A percentile compares a stretch with the other conserved stretches of the same genome.
Conservation (phyloP, 2,888 invertebrate species). For the Synanthedon andrenaeformis region DNA sequence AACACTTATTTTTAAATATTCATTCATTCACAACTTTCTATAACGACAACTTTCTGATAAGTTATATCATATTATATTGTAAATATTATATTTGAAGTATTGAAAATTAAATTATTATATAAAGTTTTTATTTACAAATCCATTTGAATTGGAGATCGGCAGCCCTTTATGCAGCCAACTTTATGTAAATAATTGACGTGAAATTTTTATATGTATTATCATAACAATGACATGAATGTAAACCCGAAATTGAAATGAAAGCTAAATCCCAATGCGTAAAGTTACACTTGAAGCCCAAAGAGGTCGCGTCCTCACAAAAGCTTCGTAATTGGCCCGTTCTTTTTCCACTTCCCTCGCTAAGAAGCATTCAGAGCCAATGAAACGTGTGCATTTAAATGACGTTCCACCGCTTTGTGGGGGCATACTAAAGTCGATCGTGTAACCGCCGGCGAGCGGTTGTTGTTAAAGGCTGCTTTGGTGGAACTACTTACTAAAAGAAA, state of each 20-base stretch:
- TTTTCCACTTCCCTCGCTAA: constrained; percentile 53
- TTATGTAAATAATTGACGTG: too few relatives aligned
- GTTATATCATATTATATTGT: too few relatives aligned
- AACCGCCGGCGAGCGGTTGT: constrained; percentile 57
- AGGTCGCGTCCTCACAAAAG: constrained; percentile 62
- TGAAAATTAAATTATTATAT: too few relatives aligned
- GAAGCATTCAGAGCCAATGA: constrained; percentile 70
- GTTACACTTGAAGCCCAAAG: constrained; percentile 64
- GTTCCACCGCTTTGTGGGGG: constrained; percentile 66
- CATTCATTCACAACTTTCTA: too few relatives aligned
- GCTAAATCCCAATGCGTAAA: constrained; percentile 50
- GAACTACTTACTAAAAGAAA: constrained; percentile 48
- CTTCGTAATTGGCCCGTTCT: constrained; percentile 69
- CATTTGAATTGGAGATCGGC: too few relatives aligned
- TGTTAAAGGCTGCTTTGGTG: constrained; percentile 43
- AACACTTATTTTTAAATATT: too few relatives aligned
- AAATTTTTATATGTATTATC: too few relatives aligned
- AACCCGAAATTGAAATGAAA: constrained; percentile 16
- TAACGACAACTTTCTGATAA: too few relatives aligned
- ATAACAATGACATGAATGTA: too few relatives aligned
- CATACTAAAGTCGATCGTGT: constrained; percentile 63
- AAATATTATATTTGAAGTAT: too few relatives aligned
- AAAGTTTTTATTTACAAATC: too few relatives aligned
- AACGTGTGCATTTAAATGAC: constrained; percentile 72
- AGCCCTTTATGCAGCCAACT: too few relatives aligned